Conservation (phyloP, 1,140 invertebrate genomes). For the Pogonus chalceus region DNA sequence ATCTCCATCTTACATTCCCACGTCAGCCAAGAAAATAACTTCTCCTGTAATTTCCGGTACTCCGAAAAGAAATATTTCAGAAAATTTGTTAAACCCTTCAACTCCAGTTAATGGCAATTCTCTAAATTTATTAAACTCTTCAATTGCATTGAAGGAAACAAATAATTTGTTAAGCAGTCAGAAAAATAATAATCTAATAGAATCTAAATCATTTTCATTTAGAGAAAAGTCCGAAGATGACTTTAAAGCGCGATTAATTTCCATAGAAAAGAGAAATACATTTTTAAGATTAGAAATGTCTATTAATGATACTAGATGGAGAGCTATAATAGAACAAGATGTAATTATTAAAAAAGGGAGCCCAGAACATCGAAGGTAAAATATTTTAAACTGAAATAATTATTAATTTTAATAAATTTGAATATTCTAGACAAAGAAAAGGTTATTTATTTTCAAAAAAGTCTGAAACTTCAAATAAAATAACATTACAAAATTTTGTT, state of each 20-base stretch:
- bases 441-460: slow-evolving; percentile 21
- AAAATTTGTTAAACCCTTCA: slow-evolving; percentile 8
- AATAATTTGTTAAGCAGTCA: too few species aligned
- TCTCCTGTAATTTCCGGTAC: slow-evolving; percentile 10
- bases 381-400: neutral
- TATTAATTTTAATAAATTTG: slow-evolving; percentile 5
- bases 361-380: slow-evolving; percentile 12
- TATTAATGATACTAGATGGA: slow-evolving; percentile 13
- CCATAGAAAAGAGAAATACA: too few species aligned
- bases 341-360: slow-evolving; percentile 4
- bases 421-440: slow-evolving; percentile 17
- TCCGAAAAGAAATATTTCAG: slow-evolving; percentile 11
- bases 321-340: slow-evolving; percentile 14
- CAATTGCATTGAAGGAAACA: too few species aligned
- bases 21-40: neutral
- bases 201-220: too few species aligned
- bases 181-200: too few species aligned
- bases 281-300: slow-evolving; percentile 18
- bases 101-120: neutral
- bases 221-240: too few species aligned
- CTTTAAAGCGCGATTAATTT: too few species aligned
- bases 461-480: slow-evolving; percentile 11
- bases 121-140: too few species aligned
- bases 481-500: slow-evolving; percentile 15
- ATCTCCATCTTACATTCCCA: slow-evolving; percentile 15